Conservation (phyloP, 2,888 invertebrate genomes). For the Nesidiocoris tenuis region DNA sequence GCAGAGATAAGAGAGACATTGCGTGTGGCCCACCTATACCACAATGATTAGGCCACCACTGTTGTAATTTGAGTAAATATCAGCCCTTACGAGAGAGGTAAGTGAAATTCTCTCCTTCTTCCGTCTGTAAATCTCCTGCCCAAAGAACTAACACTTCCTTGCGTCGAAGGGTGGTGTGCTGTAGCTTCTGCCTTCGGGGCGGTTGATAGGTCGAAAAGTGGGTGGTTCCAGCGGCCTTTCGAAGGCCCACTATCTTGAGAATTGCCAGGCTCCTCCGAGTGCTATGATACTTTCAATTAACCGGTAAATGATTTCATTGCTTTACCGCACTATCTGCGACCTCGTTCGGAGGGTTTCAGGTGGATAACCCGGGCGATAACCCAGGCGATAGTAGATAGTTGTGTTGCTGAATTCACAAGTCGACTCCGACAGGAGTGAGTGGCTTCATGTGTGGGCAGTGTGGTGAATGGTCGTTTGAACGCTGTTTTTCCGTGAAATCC, state of each 20-base stretch:
- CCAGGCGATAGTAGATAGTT: too few species aligned
- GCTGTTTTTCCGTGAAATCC: too few species aligned
- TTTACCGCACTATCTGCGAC: not conserved
- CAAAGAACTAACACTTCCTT: not conserved
- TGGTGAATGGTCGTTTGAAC: too few species aligned
- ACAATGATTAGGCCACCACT: conserved; percentile 42
- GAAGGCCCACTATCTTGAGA: not conserved
- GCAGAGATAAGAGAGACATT: conserved; percentile 47
- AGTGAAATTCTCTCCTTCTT: conserved; percentile 38
- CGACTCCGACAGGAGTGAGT: too few species aligned
- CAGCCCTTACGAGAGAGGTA: conserved; percentile 20
- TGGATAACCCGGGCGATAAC: too few species aligned
- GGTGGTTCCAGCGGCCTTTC: not conserved
- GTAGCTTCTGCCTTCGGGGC: not conserved
- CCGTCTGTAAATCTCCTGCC: conserved; percentile 29
- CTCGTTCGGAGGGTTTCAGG: not conserved
- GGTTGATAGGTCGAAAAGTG: not conserved
- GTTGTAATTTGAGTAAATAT: conserved; percentile 43
- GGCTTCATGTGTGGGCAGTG: too few species aligned
- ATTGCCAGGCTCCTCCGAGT: not conserved
- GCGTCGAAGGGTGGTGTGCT: not conserved
- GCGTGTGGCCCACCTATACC: conserved; percentile 44
- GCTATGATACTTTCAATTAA: conserved; percentile 26
- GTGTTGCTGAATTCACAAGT: too few species aligned
- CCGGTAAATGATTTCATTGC: conserved; percentile 27